Conservation (phyloP, 2,888 invertebrate genomes). For the Catocala nupta region DNA sequence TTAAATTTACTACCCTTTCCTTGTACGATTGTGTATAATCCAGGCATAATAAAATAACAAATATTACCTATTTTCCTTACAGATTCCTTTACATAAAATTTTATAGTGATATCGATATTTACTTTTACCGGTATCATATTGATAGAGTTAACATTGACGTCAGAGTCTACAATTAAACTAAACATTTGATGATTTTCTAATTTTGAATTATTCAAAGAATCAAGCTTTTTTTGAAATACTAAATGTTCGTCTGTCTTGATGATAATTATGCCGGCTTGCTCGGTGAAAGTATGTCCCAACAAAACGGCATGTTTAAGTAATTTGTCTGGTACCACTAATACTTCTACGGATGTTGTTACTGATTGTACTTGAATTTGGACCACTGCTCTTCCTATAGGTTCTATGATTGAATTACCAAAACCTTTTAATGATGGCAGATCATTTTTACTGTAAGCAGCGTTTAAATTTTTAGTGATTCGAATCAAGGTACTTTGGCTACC, state of each 20-base stretch:
- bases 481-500: conserved; percentile 13
- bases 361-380: not conserved
- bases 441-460: not conserved
- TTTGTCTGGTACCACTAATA: conserved; percentile 7
- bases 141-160: not conserved
- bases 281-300: too few species aligned
- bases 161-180: too few species aligned
- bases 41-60: conserved; percentile 8
- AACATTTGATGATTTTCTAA: not conserved
- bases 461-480: not conserved
- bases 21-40: not conserved
- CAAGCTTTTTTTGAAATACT: not conserved
- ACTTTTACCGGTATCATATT: not conserved
- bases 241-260: not conserved
- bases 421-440: not conserved
- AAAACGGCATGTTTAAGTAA: conserved; percentile 1
- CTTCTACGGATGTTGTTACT: too few species aligned
- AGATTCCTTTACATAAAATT: conserved; percentile 1
- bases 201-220: too few species aligned
- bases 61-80: not conserved
- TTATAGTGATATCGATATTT: not conserved
- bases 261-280: not conserved
- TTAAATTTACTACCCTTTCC: not conserved
- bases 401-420: not conserved
- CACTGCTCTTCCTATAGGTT: not conserved